Base-by-base conservation (phyloP, 2,888 invertebrate genomes). In the Petrolisthes cinctipes region DNA sequence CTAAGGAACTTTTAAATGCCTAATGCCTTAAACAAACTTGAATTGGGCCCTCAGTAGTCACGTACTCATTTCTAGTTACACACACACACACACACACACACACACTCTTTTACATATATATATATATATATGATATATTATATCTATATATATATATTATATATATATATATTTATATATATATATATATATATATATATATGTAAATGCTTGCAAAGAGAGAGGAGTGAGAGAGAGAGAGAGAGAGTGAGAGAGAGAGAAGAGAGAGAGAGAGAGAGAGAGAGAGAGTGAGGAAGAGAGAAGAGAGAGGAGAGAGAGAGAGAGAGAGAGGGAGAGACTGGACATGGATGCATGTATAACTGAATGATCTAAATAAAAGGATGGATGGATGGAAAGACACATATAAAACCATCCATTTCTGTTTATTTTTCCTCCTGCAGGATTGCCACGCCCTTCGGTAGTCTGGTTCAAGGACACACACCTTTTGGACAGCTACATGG, bases 381-480 rank as follows among this genome's bases (percentile, higher is more conserved):
- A 37, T 37, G 37, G 37, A 37, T 37, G 37, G 37, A 1, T 37
- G 37, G 37, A 37, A 37, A 37, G 37, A 37, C 37, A 37, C 37
- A 37, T 37, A 37, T 37, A 37, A 1, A 37, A 37, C 37, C 37
- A 37, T 37, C 37, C 2, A 37, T 37, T 37, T 37, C 37, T 37
- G 37, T 37, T 37, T 0, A 0, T 53, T 9, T 61, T 56, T 20
- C 23, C 61, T 17, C 53, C 9, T 23, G 9, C 88, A 90, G 90
- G 90, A 20, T 54, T 57, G 14, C 90, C 90, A 4, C 83, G 76
- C 4, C 88, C 90, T 5, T 80, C 83, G 5, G 90, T 90, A 2
- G 88, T 90, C 14, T 90, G 90, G 90, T 90, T 90, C 86, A 82
- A 85, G 75, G 86, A 85, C 82, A 90, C 90, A 23, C 68, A 83